phyloP scores from a whole-genome alignment of 2,797 vertebrate species.

The Semaprochilodus insignis region DNA sequence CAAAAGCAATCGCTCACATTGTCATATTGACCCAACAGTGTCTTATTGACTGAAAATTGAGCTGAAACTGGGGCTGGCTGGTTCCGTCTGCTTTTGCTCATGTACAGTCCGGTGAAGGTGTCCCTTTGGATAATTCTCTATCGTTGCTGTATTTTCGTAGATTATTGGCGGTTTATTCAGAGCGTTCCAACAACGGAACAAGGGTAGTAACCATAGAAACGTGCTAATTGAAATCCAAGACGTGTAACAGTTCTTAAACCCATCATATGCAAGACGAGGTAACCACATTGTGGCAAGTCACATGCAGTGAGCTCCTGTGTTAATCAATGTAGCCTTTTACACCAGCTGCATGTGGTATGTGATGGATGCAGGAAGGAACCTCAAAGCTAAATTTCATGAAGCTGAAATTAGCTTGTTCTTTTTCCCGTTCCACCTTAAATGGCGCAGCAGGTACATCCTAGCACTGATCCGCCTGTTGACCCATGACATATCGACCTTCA shows the following conservation, averaged over 20 bases:
- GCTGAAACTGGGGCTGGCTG: background rate
- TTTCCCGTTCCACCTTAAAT: no score
- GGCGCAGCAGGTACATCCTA: no score
- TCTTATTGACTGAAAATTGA: slow-evolving; percentile 3
- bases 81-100: background rate
- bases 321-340: no score
- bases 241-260: background rate
- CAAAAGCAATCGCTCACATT: background rate
- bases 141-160: background rate
- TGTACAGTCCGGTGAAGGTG: background rate
- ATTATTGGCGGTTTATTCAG: background rate
- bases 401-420: no score
- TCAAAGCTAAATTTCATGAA: no score
- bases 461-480: no score
- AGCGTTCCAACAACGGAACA: background rate
- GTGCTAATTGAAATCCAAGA: background rate
- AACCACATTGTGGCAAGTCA: no score
- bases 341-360: no score
- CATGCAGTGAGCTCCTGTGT: no score
- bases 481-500: no score
- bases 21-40: slow-evolving; percentile 11
- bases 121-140: background rate
- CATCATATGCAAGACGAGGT: no score
- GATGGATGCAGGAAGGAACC: no score
- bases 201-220: background rate